Percentiles rank a stretch among this genome's conserved stretches.
Conservation (phyloP, 2,113 vertebrate species). For the Donacobius atricapilla region DNA sequence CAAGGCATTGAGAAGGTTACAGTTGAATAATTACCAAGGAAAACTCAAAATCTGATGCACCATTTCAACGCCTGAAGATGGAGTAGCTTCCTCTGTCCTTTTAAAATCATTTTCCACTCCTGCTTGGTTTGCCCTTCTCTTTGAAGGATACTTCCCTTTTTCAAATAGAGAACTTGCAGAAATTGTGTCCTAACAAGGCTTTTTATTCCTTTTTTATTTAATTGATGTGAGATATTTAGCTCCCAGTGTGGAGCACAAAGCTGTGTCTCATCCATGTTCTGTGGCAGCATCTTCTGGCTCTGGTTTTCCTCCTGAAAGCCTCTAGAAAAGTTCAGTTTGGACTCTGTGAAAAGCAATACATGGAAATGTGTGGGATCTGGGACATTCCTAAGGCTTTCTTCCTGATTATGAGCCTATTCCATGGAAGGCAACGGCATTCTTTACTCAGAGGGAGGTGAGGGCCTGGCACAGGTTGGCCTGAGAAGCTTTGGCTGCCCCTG, state of each 20-base stretch:
- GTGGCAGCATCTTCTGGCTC: background rate
- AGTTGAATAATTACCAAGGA: constrained; percentile 56
- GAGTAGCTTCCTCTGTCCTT: background rate
- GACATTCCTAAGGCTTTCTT: background rate
- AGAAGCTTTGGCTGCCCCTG: background rate
- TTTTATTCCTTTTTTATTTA: background rate
- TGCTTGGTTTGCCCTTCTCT: background rate
- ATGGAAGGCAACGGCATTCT: background rate
- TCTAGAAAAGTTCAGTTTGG: background rate
- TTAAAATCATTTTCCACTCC: background rate
- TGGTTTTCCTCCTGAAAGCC: background rate
- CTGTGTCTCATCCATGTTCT: background rate
- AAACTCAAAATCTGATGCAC: constrained; percentile 32
- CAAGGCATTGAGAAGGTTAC: constrained; percentile 60
- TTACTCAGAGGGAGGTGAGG: background rate
- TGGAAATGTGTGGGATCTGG: background rate
- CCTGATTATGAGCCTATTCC: background rate
- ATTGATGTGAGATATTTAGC: background rate
- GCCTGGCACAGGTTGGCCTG: background rate
- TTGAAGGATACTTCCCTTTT: background rate
- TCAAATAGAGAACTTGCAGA: background rate
- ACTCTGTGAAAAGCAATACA: background rate
- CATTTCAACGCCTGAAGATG: background rate
- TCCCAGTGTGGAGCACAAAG: background rate
- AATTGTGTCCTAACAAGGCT: background rate